Base-by-base conservation (phyloP, 2,888 invertebrate genomes). In the Cantharis nigra region DNA sequence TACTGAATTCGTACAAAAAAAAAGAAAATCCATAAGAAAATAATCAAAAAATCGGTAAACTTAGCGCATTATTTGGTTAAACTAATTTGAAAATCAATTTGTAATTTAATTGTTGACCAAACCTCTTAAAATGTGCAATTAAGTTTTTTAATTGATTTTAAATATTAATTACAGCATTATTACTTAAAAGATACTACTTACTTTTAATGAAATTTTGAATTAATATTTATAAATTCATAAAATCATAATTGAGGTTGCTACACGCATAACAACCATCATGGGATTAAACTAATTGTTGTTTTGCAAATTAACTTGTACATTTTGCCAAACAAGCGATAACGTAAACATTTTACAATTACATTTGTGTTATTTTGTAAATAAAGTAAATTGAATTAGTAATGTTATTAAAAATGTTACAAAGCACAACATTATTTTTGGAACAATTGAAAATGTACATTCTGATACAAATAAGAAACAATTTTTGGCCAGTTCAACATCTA, bases 11-110 rank as follows among this genome's bases (percentile, higher is more conserved):
- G 20, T 72, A 4, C 11, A 20, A 20, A 20, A 26, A 65, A 71
- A 49, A 67, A 63, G 23, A 62, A 70, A 74, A 63, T 63, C 74
- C n/a, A 74, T 74, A 74, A 69, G 63, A n/a, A n/a, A n/a, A n/a
- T 74, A 73, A 74, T 70, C 69, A 33, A n/a, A 23, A 70, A 74
- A 26, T 74, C 70, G 69, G 70, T 63, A 63, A 14, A 74, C 69
- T 69, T 13, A n/a, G 26, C n/a, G 20, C 20, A 49, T 67, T 67
- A 23, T 65, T 28, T 30, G 65, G 14, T 69, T 14, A 26, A 74
- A 74, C 62, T 74, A 62, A 26, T 10, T 63, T 18, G 28, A 23
- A 74, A 65, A 10, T 28, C 67, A 69, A 69, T 69, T 74, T 74
- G 73, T 26, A 69, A 7, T n/a, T 49, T 49, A 49, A n/a, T 49